A percentile compares a stretch with the other conserved stretches of the same genome.
Evolutionary conservation across 2,113 vertebrate genomes (phyloP).

Genomic region (Oreochromis spilurus): DNA sequence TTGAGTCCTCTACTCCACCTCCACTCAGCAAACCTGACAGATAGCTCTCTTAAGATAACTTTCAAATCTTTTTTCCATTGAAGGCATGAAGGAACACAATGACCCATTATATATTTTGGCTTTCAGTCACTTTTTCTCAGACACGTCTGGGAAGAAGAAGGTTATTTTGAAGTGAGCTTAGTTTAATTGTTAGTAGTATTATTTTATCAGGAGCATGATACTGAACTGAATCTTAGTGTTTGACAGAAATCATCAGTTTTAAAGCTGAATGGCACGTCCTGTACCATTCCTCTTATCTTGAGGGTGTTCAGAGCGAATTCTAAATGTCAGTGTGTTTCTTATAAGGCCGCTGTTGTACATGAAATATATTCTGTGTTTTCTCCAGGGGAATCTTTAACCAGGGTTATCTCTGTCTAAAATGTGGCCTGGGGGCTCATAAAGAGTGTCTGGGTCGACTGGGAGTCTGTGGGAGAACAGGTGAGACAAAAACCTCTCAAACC

Average conservation of each 20-base stretch:
- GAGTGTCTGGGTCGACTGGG: slow-evolving; percentile 89
- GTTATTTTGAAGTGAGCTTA: background rate
- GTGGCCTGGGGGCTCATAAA: slow-evolving; percentile 88
- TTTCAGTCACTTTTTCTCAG: background rate
- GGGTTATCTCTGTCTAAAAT: slow-evolving; percentile 90
- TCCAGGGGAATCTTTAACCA: slow-evolving; percentile 93
- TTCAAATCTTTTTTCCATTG: background rate
- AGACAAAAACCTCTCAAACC: slow-evolving; percentile 6
- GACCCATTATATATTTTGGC: background rate
- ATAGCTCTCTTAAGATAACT: background rate
- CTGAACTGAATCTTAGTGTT: background rate
- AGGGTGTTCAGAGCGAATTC: background rate
- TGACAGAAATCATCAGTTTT: background rate
- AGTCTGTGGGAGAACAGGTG: slow-evolving; percentile 82
- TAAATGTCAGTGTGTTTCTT: slow-evolving; percentile 38
- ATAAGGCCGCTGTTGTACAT: background rate
- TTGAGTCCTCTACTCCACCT: too few relatives aligned
- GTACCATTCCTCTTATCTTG: slow-evolving; percentile 7
- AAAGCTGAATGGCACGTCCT: slow-evolving; percentile 23
- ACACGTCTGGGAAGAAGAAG: background rate
- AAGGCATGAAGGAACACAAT: background rate
- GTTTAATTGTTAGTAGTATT: background rate
- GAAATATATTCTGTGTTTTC: slow-evolving; percentile 41
- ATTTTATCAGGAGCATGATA: background rate
- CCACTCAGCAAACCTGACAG: too few relatives aligned